phyloP scores from a whole-genome alignment of 2,797 vertebrate genomes.

The Hippoglossus hippoglossus region DNA sequence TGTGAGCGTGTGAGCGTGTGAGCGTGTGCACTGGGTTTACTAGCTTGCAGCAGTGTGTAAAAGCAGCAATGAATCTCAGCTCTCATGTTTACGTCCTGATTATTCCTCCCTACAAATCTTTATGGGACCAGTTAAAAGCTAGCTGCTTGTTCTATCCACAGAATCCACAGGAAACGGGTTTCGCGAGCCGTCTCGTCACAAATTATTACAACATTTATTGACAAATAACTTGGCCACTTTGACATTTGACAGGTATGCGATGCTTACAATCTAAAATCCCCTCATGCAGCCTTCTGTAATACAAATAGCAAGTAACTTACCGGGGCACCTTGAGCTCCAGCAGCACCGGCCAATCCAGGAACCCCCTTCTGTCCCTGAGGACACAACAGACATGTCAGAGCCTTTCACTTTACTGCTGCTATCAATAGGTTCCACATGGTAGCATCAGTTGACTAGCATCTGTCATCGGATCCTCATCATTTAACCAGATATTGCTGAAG shows the following conservation, averaged over 20 bases:
- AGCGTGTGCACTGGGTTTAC: slow-evolving; percentile 3
- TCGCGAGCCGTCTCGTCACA: not conserved
- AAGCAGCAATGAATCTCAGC: slow-evolving; percentile 34
- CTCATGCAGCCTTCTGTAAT: not conserved
- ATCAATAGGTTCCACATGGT: not conserved
- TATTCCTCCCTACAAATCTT: slow-evolving; percentile 43
- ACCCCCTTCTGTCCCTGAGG: slow-evolving; percentile 77
- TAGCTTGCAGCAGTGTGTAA: slow-evolving; percentile 24
- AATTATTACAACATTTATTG: not conserved
- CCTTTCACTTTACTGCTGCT: not conserved
- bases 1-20: not conserved
- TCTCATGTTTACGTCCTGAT: slow-evolving; percentile 43
- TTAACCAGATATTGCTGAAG: not conserved
- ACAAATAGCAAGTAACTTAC: slow-evolving; percentile 65
- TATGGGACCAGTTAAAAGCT: slow-evolving; percentile 36
- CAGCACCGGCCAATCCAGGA: slow-evolving; percentile 63
- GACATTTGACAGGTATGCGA: not conserved
- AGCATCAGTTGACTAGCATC: not conserved
- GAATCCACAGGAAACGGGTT: slow-evolving; percentile 15
- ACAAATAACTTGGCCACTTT: not conserved
- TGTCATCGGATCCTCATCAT: not conserved
- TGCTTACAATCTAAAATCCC: no score
- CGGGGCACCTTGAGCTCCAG: slow-evolving; percentile 72
- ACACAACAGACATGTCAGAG: slow-evolving; percentile 36
- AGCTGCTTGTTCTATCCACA: slow-evolving; percentile 18